phyloP scores from a whole-genome alignment of 92 coral and sea anemone species.

The Paragorgia papillata region DNA sequence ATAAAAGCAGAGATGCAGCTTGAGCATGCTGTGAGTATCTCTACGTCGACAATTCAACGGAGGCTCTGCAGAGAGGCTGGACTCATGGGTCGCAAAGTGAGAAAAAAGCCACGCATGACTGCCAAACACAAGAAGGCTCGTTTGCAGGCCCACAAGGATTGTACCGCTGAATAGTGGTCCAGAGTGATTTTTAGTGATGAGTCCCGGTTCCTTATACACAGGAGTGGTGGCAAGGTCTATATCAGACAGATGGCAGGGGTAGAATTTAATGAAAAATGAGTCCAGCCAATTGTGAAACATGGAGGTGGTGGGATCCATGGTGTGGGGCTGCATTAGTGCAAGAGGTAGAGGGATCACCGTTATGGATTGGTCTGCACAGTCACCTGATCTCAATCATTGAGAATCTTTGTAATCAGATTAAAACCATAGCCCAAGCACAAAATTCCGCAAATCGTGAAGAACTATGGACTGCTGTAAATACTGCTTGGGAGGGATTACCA shows the following conservation, averaged over 20 bases:
- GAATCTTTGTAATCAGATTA: neutral
- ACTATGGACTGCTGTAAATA: neutral
- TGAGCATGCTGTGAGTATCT: neutral
- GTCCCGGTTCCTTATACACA: neutral
- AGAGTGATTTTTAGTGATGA: constrained; percentile 7
- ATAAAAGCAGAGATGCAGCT: neutral
- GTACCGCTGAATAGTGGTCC: neutral
- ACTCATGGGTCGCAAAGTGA: neutral
- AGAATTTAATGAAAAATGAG: neutral
- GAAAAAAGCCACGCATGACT: neutral
- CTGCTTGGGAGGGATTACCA: neutral
- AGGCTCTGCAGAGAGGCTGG: neutral
- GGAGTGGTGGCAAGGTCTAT: neutral
- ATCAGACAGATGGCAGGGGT: neutral
- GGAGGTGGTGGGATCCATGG: constrained; percentile 8
- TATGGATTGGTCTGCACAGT: neutral
- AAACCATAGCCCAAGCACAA: neutral
- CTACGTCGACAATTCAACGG: neutral
- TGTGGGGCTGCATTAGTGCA: neutral
- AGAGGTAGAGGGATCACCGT: too few species aligned
- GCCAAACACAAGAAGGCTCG: neutral
- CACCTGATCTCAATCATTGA: neutral
- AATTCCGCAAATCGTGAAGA: neutral
- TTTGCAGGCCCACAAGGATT: neutral
- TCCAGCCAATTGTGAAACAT: neutral